phyloP scores from a whole-genome alignment of 2,113 vertebrate genomes.

The Tenrec ecaudatus region DNA sequence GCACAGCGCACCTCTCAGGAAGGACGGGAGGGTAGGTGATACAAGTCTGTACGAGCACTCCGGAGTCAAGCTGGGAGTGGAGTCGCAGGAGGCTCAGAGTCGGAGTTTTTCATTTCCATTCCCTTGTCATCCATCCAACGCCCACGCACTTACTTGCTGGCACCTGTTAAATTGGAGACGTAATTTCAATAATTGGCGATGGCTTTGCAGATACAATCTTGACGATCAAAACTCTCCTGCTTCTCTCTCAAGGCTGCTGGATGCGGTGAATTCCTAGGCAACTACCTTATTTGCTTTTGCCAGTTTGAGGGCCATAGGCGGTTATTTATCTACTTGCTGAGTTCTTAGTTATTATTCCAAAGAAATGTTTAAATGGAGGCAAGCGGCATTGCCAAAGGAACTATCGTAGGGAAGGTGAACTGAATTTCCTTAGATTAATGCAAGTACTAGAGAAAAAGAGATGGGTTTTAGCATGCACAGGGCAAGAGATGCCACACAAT shows the following conservation, averaged over 20 bases:
- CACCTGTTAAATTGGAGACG: background rate
- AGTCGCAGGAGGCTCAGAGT: background rate
- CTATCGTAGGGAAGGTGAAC: background rate
- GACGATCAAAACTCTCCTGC: background rate
- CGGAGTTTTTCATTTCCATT: background rate
- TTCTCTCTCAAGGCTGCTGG: background rate
- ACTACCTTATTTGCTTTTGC: slow-evolving; percentile 54
- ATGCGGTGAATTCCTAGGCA: background rate
- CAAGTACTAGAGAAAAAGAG: slow-evolving; percentile 9
- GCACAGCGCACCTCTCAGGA: background rate
- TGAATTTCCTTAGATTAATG: slow-evolving; percentile 46
- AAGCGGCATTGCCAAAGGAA: slow-evolving; percentile 4
- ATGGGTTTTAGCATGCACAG: background rate
- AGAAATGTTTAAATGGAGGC: slow-evolving; percentile 47
- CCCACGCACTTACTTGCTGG: background rate
- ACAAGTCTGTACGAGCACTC: background rate
- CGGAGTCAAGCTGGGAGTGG: background rate
- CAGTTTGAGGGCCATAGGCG: slow-evolving; percentile 42
- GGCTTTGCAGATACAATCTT: slow-evolving; percentile 54
- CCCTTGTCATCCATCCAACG: background rate
- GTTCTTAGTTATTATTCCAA: slow-evolving; percentile 65
- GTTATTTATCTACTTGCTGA: slow-evolving; percentile 57
- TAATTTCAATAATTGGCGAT: slow-evolving; percentile 43
- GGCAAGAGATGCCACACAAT: background rate
- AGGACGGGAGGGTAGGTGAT: slow-evolving; percentile 8